These are phyloP conservation scores for Astropecten irregularis DNA, from an alignment of 53 echinoderm and acorn worm genomes.

Conservation along the genomic window DNA sequence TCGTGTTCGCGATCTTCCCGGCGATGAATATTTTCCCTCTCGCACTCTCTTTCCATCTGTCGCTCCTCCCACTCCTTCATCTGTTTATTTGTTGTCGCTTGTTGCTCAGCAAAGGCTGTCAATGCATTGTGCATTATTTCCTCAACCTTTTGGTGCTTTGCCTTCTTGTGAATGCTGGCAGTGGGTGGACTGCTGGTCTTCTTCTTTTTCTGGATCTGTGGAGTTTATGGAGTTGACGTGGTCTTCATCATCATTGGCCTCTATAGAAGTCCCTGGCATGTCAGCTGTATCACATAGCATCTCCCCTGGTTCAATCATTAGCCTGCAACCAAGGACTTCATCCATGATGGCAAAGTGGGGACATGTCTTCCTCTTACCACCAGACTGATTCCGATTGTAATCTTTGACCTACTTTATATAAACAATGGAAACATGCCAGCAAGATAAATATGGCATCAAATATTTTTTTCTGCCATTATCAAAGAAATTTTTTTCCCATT, in stretches of 20 bases:
- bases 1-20: neutral
- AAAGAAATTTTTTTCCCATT: too few relatives aligned
- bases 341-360: neutral
- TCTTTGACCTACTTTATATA: neutral
- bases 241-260: neutral
- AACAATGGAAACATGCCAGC: too few relatives aligned
- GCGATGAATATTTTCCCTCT: neutral
- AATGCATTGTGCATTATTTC: neutral
- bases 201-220: neutral
- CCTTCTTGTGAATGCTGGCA: neutral
- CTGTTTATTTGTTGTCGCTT: neutral
- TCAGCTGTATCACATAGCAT: neutral
- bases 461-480: too few relatives aligned
- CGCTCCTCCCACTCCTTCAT: neutral
- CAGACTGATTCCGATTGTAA: neutral
- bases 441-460: too few relatives aligned
- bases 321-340: neutral
- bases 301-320: neutral
- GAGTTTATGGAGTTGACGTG: neutral
- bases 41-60: neutral
- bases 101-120: neutral
- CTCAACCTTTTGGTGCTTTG: neutral
- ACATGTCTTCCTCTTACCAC: neutral
- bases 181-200: neutral
- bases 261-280: neutral